These are phyloP conservation scores for Pempheris klunzingeri DNA, from an alignment of 2,797 vertebrate species.

Conservation along the genomic window DNA sequence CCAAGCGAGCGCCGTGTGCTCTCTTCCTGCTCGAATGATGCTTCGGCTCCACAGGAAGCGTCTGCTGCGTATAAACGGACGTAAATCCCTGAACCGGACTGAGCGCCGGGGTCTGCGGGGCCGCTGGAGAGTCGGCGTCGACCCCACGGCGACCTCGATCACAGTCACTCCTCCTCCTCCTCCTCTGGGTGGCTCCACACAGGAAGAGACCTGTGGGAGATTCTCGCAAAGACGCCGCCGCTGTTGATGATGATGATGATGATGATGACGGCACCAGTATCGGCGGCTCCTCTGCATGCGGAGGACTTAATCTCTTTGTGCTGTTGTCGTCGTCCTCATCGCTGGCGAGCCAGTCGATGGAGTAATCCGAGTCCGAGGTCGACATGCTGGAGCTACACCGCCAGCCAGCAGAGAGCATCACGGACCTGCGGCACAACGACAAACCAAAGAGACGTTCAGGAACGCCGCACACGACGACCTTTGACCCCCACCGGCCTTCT, in stretches of 20 bases:
- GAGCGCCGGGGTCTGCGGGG: neutral
- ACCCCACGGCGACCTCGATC: neutral
- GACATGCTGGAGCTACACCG: constrained; percentile 64
- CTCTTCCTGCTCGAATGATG: constrained; percentile 48
- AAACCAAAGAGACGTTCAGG: too few relatives aligned
- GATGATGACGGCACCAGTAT: neutral
- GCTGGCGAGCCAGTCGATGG: constrained; percentile 73
- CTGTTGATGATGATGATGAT: neutral
- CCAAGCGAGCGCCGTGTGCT: neutral
- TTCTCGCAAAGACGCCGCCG: constrained; percentile 15
- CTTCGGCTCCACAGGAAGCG: constrained; percentile 12
- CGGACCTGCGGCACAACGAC: constrained; percentile 49
- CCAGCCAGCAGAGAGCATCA: constrained; percentile 63
- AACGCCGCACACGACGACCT: too few relatives aligned
- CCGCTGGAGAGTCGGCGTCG: neutral
- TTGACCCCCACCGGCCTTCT: too few relatives aligned
- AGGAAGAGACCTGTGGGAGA: constrained; percentile 5
- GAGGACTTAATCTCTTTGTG: constrained; percentile 33
- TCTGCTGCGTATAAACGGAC: constrained; percentile 23
- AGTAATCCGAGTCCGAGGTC: constrained; percentile 72
- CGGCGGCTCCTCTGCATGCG: neutral
- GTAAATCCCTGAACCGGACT: constrained; percentile 47
- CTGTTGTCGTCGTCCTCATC: constrained; percentile 65
- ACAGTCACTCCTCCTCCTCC: constrained; percentile 9
- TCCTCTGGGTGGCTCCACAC: constrained; percentile 21